Percentiles rank a stretch among this genome's conserved stretches.
Conservation (phyloP, 2,888 invertebrate genomes). For the Hymenopus coronatus region DNA sequence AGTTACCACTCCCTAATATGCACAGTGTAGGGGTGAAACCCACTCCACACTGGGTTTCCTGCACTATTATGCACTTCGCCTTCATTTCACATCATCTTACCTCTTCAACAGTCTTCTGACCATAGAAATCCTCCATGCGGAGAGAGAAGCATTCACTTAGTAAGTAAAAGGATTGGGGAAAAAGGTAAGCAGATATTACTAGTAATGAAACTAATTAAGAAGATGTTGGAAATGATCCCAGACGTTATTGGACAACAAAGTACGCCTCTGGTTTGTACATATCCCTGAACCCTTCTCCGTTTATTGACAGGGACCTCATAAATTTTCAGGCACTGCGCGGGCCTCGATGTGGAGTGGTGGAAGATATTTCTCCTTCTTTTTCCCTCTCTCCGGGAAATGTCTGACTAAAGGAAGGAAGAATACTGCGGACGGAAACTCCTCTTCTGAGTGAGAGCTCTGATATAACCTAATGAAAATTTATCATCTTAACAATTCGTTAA, state of each 20-base stretch:
- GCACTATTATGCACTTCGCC: too few species aligned
- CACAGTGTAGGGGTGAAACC: too few species aligned
- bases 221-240: background rate
- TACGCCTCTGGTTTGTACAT: background rate
- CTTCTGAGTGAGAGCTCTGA: background rate
- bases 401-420: background rate
- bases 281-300: background rate
- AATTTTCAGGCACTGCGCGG: constrained; percentile 1
- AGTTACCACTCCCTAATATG: too few species aligned
- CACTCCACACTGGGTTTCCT: too few species aligned
- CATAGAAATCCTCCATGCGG: too few species aligned
- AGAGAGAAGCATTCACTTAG: too few species aligned
- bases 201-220: background rate
- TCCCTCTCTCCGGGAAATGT: background rate
- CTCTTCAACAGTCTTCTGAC: too few species aligned
- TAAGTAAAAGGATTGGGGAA: too few species aligned
- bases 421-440: background rate
- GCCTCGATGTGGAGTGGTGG: background rate
- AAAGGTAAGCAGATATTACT: too few species aligned
- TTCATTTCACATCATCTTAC: too few species aligned
- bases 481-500: background rate
- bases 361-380: background rate
- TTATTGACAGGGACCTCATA: constrained; percentile 18
- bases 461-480: background rate
- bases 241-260: too few species aligned